These are phyloP conservation scores for Gallinago nigripennis DNA, from an alignment of 2,797 vertebrate genomes.

Conservation along the genomic window DNA sequence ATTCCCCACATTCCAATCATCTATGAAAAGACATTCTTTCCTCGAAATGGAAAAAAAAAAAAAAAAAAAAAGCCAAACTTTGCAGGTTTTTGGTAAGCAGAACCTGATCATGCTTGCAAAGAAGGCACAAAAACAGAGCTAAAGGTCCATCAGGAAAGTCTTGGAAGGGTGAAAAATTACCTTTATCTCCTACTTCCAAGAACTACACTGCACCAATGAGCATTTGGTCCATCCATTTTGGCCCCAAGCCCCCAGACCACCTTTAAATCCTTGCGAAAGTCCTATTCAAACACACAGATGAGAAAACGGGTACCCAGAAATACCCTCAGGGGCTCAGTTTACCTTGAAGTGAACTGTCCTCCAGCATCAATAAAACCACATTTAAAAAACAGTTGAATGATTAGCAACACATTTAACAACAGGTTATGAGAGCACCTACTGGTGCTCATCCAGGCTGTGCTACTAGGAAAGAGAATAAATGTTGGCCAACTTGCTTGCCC, in stretches of 20 bases:
- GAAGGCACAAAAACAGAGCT: neutral
- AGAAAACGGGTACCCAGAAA: neutral
- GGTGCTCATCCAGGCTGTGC: neutral
- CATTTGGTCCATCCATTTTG: neutral
- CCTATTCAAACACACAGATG: neutral
- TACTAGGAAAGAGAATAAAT: neutral
- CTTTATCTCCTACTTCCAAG: neutral
- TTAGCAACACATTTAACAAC: neutral
- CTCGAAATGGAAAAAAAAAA: neutral
- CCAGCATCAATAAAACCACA: neutral
- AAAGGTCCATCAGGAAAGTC: neutral
- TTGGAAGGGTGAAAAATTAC: neutral
- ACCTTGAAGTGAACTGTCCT: neutral
- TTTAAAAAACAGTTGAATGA: accelerated
- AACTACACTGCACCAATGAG: neutral
- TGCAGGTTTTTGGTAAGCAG: neutral
- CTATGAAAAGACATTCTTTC: neutral
- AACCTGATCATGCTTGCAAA: neutral
- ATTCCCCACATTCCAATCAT: neutral
- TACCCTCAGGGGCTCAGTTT: no score
- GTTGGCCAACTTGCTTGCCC: neutral
- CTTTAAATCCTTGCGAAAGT: neutral
- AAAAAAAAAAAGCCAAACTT: neutral
- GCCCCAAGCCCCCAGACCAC: neutral
- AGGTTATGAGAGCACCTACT: neutral